These are phyloP conservation scores for Atta texana DNA, from an alignment of 1,140 invertebrate genomes.

Conservation along the genomic window DNA sequence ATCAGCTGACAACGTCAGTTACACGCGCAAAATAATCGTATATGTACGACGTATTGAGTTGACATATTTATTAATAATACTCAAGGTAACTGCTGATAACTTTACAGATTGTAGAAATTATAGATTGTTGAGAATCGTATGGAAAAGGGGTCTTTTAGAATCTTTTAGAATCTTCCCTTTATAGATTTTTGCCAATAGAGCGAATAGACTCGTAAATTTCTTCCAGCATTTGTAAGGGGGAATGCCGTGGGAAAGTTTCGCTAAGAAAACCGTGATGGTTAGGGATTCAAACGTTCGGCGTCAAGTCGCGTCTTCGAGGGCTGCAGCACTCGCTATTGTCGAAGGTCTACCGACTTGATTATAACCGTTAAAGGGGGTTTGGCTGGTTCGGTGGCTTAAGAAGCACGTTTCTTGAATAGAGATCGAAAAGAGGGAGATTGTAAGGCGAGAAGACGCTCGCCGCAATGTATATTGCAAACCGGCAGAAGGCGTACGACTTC, in stretches of 20 bases:
- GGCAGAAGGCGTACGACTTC: conserved; percentile 56
- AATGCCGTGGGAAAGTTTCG: conserved; percentile 78
- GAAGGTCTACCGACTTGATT: conserved; percentile 78
- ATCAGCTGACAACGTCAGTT: conserved; percentile 51
- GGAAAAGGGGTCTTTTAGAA: background rate
- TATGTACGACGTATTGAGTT: background rate
- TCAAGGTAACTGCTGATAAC: background rate
- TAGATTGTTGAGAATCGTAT: background rate
- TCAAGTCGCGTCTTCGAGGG: conserved; percentile 73
- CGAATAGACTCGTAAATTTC: conserved; percentile 44
- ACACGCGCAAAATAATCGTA: background rate
- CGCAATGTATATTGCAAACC: conserved; percentile 61
- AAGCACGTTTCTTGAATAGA: conserved; percentile 73
- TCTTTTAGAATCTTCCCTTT: background rate
- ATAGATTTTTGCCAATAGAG: conserved; percentile 62
- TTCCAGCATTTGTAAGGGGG: conserved; percentile 44
- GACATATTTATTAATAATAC: background rate
- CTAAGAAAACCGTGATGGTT: conserved; percentile 71
- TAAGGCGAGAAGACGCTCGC: conserved; percentile 75
- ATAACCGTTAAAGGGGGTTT: conserved; percentile 79
- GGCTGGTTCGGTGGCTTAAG: conserved; percentile 71
- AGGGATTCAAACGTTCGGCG: conserved; percentile 77
- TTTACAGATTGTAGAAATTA: background rate
- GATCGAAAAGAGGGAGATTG: conserved; percentile 48
- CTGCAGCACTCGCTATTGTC: conserved; percentile 74